Evolutionary conservation across 2,888 invertebrate species (phyloP), one percentile per base, ranked within the genome.

Genomic region (Monopis laevigella): DNA sequence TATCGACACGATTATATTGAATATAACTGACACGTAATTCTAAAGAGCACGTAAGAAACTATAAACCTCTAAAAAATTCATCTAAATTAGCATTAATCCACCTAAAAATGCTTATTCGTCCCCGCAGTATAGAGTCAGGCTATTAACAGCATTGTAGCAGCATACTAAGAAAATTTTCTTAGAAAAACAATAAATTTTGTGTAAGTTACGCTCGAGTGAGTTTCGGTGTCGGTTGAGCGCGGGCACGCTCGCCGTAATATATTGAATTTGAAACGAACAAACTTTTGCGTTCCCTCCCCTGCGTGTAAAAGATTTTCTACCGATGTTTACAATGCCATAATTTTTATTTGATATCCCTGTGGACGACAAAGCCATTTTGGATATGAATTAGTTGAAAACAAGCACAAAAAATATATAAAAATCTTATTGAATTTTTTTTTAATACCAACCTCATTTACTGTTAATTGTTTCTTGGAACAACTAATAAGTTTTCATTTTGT

Each of bases 261-360:
- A 80, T 80, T 80, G 78, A 77, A 80, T 80, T 75, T 75, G 74
- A 78, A 80, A 74, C 74, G 77, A 74, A 78, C 73, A 77, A 80
- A 78, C 70, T 80, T 78, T 74, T 60, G 62, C 73, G 67, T 72
- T 69, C 66, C 61, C 61, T 56, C 58, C 62, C 65, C 53, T 19
- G 53, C 62, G 64, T 68, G 68, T 73, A 72, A 74, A 74, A 72
- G 72, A 75, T 77, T 74, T 70, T 62, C 67, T 58, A 57, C 62
- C 63, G 74, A 71, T 75, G 69, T 71, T 74, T 70, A 69, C 69
- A 66, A 70, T 70, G 65, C 67, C 66, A 68, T 71, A 63, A 65
- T 67, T 70, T 70, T 64, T 60, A 64, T 65, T 59, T 50, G 55
- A 59, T 42, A 45, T 47, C 45, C 32, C 32, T 17, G 14, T 13